Evolutionary conservation across 2,888 invertebrate genomes (phyloP).

Genomic region (Prosopocoilus inquinatus): DNA sequence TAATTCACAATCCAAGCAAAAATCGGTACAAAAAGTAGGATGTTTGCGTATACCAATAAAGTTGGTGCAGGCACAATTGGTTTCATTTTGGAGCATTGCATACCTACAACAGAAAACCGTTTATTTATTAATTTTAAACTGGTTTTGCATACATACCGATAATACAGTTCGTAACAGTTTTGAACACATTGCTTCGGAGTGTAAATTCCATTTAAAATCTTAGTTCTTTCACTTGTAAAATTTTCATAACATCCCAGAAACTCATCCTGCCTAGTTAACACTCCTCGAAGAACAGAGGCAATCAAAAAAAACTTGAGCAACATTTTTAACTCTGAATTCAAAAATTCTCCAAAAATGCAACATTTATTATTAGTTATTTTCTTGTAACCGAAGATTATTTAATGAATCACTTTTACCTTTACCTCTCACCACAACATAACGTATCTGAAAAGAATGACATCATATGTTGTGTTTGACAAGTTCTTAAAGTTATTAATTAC

Average conservation of each 20-base stretch:
- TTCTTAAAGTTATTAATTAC: no score
- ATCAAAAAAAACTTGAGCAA: no score
- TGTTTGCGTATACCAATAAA: conserved; percentile 38
- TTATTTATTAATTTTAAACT: background rate
- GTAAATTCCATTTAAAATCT: conserved; percentile 20
- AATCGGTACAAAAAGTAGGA: conserved; percentile 28
- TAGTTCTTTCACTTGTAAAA: conserved; percentile 23
- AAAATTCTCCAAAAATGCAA: no score
- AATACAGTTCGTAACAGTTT: conserved; percentile 34
- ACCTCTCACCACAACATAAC: no score
- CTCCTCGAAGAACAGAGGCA: no score
- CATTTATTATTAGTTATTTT: no score
- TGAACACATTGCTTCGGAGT: conserved; percentile 33
- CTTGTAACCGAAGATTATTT: no score
- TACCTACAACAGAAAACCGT: conserved; percentile 32
- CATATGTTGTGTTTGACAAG: no score
- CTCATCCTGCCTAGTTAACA: conserved; percentile 9
- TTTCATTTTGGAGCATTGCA: conserved; percentile 32
- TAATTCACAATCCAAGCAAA: conserved; percentile 31
- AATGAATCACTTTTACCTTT: no score
- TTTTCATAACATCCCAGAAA: conserved; percentile 37
- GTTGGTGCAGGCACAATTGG: conserved; percentile 39
- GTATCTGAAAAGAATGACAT: no score
- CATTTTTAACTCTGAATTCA: no score
- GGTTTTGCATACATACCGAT: conserved; percentile 31